Percentiles rank a stretch among this genome's conserved stretches.
These are phyloP conservation scores for Oncorhynchus nerka DNA, from an alignment of 2,113 vertebrate genomes.

Conservation along the genomic window DNA sequence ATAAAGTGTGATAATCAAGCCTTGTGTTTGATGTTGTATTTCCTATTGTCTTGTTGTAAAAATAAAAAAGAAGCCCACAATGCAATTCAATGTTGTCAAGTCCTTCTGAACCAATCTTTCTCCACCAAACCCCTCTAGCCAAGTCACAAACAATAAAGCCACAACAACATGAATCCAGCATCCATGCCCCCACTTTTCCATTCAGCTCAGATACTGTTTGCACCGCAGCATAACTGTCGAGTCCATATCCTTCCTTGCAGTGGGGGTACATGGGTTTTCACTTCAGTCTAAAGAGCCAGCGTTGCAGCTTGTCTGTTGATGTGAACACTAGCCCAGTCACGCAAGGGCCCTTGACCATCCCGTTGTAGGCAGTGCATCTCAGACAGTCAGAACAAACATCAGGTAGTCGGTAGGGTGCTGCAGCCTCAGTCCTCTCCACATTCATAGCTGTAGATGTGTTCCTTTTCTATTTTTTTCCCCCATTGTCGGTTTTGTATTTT, in stretches of 20 bases:
- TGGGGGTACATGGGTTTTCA: background rate
- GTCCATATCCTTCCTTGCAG: constrained; percentile 26
- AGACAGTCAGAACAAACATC: constrained; percentile 47
- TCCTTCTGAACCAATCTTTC: background rate
- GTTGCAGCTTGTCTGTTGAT: constrained; percentile 42
- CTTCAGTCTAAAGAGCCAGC: constrained; percentile 35
- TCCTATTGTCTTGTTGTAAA: constrained; percentile 33
- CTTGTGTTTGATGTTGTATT: constrained; percentile 1
- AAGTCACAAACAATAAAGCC: constrained; percentile 34
- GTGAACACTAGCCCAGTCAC: constrained; percentile 54
- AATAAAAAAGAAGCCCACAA: constrained; percentile 52
- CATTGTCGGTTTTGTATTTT: constrained; percentile 22
- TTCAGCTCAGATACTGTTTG: constrained; percentile 45
- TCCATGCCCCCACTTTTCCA: constrained; percentile 2
- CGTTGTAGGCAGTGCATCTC: constrained; percentile 64
- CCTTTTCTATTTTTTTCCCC: constrained; percentile 31
- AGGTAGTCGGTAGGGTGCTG: constrained; percentile 50
- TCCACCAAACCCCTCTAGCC: constrained; percentile 20
- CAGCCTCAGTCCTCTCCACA: constrained; percentile 67
- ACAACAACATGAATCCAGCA: constrained; percentile 40
- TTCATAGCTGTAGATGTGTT: constrained; percentile 67
- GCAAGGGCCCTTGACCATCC: constrained; percentile 59
- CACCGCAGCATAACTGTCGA: constrained; percentile 27
- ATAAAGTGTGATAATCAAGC: constrained; percentile 35
- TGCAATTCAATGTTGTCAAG: constrained; percentile 35